phyloP scores from a whole-genome alignment of 2,113 vertebrate genomes.

The Nanger granti region DNA sequence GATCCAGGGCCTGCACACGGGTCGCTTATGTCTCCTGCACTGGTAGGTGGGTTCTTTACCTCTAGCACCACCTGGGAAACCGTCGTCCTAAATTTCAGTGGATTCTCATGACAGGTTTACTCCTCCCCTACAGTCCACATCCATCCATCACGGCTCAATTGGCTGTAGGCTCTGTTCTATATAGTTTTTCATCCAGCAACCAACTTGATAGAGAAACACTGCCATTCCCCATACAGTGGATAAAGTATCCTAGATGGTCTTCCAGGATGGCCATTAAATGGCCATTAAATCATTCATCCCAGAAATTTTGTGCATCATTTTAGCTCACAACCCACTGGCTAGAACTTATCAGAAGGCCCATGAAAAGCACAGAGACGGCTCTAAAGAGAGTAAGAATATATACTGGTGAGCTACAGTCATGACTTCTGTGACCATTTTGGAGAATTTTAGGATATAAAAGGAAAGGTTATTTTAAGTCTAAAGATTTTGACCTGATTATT shows the following conservation, averaged over 20 bases:
- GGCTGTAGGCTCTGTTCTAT: not conserved
- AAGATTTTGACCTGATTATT: not conserved
- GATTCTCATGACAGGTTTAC: not conserved
- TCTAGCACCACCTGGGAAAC: not conserved
- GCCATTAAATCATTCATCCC: not conserved
- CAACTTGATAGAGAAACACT: not conserved
- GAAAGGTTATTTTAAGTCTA: not conserved
- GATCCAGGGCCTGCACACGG: not conserved
- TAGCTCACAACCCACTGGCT: not conserved
- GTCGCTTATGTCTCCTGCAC: not conserved
- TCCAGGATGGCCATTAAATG: not conserved
- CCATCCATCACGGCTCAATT: not conserved
- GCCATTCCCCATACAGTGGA: not conserved
- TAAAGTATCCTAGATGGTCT: not conserved
- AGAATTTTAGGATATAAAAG: not conserved
- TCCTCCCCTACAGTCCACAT: not conserved
- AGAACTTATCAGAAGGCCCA: not conserved
- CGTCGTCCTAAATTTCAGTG: not conserved
- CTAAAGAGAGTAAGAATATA: not conserved
- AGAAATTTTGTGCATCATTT: not conserved
- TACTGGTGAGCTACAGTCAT: not conserved
- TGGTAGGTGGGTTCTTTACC: not conserved
- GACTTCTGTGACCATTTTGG: not conserved
- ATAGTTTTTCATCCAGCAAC: not conserved
- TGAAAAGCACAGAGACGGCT: not conserved